Conservation (phyloP, 2,888 invertebrate species). For the Pammene fasciana region DNA sequence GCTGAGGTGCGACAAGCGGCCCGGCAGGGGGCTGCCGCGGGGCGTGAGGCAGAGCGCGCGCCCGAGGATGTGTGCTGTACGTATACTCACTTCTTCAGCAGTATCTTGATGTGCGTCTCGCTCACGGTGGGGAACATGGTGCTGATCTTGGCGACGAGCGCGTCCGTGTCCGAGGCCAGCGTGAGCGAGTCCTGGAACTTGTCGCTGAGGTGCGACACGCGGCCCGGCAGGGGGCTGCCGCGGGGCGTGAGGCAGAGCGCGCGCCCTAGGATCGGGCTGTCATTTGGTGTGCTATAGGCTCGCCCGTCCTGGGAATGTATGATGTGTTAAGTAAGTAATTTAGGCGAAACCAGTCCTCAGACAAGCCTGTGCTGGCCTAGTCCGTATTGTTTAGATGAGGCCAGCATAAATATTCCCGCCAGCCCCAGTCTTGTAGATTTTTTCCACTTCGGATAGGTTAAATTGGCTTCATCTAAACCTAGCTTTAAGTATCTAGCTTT, state of each 20-base stretch:
- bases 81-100: conserved; percentile 95
- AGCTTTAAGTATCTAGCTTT: too few relatives aligned
- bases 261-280: conserved; percentile 74
- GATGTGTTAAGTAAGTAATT: too few relatives aligned
- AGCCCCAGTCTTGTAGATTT: too few relatives aligned
- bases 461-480: too few relatives aligned
- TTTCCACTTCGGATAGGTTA: too few relatives aligned
- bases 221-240: conserved; percentile 78
- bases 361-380: neutral
- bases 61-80: conserved; percentile 73
- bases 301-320: conserved; percentile 60
- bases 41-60: conserved; percentile 79
- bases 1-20: conserved; percentile 76
- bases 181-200: conserved; percentile 86
- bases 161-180: conserved; percentile 86
- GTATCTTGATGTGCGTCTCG: conserved; percentile 92
- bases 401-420: too few relatives aligned
- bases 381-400: too few relatives aligned
- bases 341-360: neutral
- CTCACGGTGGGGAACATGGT: conserved; percentile 96
- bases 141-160: conserved; percentile 90
- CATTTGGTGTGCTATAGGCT: conserved; percentile 69
- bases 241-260: conserved; percentile 77
- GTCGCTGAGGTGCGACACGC: conserved; percentile 77
- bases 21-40: conserved; percentile 77